phyloP scores from a whole-genome alignment of 2,113 vertebrate genomes.

The Plotosus lineatus region DNA sequence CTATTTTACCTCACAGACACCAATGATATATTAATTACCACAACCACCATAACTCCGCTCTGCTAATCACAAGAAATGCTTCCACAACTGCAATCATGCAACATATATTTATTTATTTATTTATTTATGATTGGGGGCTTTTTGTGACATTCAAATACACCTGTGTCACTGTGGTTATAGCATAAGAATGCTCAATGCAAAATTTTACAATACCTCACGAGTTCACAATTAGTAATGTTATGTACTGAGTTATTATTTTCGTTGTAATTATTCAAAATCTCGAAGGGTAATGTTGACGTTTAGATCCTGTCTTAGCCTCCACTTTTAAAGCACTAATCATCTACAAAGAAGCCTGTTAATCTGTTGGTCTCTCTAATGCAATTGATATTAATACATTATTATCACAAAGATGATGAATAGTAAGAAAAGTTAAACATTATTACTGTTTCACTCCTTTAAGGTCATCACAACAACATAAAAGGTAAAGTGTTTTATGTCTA shows the following conservation, averaged over 20 bases:
- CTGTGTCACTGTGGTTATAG: neutral
- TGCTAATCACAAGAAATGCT: constrained; percentile 18
- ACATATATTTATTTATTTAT: neutral
- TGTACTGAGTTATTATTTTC: neutral
- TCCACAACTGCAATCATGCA: neutral
- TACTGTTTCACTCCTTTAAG: no score
- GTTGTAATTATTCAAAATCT: neutral
- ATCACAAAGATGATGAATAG: neutral
- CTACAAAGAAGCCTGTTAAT: neutral
- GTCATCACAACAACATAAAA: no score
- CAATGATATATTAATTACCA: constrained; percentile 59
- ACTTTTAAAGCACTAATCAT: neutral
- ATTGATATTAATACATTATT: neutral
- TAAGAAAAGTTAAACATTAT: no score
- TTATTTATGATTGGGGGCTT: no score
- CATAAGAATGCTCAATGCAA: neutral
- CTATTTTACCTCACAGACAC: constrained; percentile 56
- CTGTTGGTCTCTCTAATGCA: neutral
- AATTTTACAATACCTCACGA: neutral
- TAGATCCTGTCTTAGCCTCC: neutral
- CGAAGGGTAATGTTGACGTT: neutral
- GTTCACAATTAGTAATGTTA: neutral
- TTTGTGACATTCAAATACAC: neutral
- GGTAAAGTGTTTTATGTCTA: no score
- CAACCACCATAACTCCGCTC: constrained; percentile 34